A percentile compares a stretch with the other conserved stretches of the same genome.
phyloP scores from a whole-genome alignment of 2,113 vertebrate genomes.

The Pomatorhinus ruficollis region DNA sequence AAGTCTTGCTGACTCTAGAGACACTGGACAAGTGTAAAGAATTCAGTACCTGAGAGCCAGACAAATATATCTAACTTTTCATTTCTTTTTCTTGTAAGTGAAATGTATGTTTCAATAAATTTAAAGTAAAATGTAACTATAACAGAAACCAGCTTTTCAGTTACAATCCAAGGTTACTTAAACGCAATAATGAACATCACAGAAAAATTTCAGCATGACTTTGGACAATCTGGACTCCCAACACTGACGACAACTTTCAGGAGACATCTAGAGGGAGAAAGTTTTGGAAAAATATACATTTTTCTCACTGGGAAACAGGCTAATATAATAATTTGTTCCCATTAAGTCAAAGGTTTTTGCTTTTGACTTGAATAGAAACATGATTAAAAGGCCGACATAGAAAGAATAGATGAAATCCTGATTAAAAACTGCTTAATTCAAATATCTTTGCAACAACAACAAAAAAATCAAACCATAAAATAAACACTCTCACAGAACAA shows the following conservation, averaged over 20 bases:
- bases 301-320: neutral
- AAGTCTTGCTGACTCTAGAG: neutral
- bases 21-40: neutral
- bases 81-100: neutral
- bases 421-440: conserved; percentile 39
- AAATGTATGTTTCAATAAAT: neutral
- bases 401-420: conserved; percentile 10
- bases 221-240: neutral
- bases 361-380: neutral
- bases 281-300: neutral
- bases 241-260: neutral
- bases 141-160: neutral
- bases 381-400: neutral
- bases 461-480: neutral
- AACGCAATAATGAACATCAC: neutral
- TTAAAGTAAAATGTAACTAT: neutral
- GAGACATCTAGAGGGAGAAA: neutral
- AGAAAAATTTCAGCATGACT: neutral
- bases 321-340: conserved; percentile 15
- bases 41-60: neutral
- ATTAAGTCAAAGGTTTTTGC: conserved; percentile 34
- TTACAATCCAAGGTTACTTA: neutral
- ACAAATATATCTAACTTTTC: neutral
- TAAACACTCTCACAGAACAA: neutral
- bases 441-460: neutral